Conservation (phyloP, 2,113 vertebrate genomes). For the Sylvilagus bachmani region DNA sequence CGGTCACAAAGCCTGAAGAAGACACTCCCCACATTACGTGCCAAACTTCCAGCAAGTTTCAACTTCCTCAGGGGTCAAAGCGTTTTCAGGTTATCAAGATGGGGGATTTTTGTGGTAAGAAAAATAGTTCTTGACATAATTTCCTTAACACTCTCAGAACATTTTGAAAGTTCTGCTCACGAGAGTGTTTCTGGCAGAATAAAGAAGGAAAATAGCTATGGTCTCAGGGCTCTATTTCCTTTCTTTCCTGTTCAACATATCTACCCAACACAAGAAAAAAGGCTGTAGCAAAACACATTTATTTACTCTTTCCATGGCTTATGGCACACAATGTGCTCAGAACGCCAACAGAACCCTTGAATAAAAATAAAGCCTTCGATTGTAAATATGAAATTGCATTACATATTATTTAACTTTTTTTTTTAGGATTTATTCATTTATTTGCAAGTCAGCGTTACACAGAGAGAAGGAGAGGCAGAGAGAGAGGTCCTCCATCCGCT, state of each 20-base stretch:
- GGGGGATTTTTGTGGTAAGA: conserved; percentile 26
- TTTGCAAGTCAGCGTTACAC: too few relatives aligned
- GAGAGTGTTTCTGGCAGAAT: conserved; percentile 11
- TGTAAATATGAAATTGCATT: neutral
- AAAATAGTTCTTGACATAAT: conserved; percentile 4
- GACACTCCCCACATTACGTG: neutral
- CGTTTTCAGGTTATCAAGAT: neutral
- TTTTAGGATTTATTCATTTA: too few relatives aligned
- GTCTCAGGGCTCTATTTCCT: neutral
- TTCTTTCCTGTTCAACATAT: neutral
- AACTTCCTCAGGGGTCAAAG: neutral
- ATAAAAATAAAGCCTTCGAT: neutral
- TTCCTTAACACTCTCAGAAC: neutral
- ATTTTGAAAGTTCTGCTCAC: conserved; percentile 10
- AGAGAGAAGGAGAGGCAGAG: too few relatives aligned
- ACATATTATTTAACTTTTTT: conserved; percentile 10
- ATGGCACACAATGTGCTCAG: neutral
- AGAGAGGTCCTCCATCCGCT: too few relatives aligned
- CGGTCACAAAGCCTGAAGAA: neutral
- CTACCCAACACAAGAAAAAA: neutral
- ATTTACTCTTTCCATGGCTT: neutral
- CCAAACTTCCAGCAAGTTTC: neutral
- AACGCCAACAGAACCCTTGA: neutral
- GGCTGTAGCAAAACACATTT: neutral
- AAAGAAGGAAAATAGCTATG: conserved; percentile 1